Evolutionary conservation across 2,888 invertebrate species (phyloP).

Genomic region (Lepidochrysops patricia): DNA sequence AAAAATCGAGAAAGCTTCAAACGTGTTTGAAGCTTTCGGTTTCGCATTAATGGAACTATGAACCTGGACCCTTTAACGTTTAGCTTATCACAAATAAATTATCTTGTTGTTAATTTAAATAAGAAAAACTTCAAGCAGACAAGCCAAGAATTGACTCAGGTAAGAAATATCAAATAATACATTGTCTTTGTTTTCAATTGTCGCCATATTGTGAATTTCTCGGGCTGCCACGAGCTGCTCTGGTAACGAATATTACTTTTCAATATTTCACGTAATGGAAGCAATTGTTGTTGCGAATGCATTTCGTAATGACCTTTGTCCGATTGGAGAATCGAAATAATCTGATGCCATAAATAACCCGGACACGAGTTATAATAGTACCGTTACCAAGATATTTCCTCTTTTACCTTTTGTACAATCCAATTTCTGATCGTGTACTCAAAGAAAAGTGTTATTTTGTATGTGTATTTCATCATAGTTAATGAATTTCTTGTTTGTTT

Average conservation of each 20-base stretch:
- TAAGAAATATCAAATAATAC: conserved; percentile 60
- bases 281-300: conserved; percentile 23
- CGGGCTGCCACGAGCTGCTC: conserved; percentile 37
- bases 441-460: not conserved
- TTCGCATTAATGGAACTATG: conserved; percentile 96
- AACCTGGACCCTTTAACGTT: conserved; percentile 99
- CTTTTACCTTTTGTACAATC: not conserved
- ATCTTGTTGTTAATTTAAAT: conserved; percentile 95
- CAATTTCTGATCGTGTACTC: not conserved
- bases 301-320: conserved; percentile 23
- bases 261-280: conserved; percentile 17
- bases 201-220: conserved; percentile 63
- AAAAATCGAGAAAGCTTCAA: conserved; percentile 93
- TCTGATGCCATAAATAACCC: not conserved
- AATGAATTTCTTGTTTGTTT: not conserved
- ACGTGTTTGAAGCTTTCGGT: conserved; percentile 95
- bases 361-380: not conserved
- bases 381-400: not conserved
- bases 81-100: conserved; percentile 98
- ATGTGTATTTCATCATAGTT: not conserved
- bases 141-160: conserved; percentile 91
- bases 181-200: conserved; percentile 55
- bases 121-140: conserved; percentile 96
- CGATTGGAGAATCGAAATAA: conserved; percentile 27
- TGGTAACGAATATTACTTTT: conserved; percentile 23